phyloP scores from a whole-genome alignment of 1,140 invertebrate genomes.

The Meloidogyne exigua region DNA sequence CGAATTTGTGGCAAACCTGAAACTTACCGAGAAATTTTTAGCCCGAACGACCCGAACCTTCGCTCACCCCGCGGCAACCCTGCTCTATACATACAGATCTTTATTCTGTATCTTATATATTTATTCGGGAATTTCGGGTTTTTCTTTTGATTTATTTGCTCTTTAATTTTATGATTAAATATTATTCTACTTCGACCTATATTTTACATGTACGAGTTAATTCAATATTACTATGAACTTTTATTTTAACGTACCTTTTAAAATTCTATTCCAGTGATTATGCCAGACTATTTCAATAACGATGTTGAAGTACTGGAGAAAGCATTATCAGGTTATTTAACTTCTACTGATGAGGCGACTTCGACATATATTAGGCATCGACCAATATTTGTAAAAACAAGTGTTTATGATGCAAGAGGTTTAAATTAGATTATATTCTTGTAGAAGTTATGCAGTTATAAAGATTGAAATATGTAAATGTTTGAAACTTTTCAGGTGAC shows the following conservation, averaged over 20 bases:
- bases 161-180: not conserved
- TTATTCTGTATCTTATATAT: not conserved
- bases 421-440: not conserved
- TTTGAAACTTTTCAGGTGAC: conserved; percentile 15
- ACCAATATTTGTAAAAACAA: not conserved
- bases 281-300: not conserved
- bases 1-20: no score
- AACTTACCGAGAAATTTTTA: no score
- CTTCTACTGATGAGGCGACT: not conserved
- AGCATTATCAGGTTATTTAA: not conserved
- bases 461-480: no score
- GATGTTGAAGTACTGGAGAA: not conserved
- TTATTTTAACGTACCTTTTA: no score
- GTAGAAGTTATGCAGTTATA: no score
- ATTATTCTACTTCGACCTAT: not conserved
- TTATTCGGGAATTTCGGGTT: not conserved
- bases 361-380: not conserved
- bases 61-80: no score
- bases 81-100: no score
- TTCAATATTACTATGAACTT: no score
- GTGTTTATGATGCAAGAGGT: conserved; percentile 2
- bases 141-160: not conserved
- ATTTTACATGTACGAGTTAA: not conserved
- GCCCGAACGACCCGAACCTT: no score
- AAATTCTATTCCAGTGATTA: not conserved